A percentile compares a stretch with the other conserved stretches of the same genome.
These are phyloP conservation scores for Gymnoscopelus braueri DNA, from an alignment of 2,797 vertebrate genomes.

Conservation along the genomic window DNA sequence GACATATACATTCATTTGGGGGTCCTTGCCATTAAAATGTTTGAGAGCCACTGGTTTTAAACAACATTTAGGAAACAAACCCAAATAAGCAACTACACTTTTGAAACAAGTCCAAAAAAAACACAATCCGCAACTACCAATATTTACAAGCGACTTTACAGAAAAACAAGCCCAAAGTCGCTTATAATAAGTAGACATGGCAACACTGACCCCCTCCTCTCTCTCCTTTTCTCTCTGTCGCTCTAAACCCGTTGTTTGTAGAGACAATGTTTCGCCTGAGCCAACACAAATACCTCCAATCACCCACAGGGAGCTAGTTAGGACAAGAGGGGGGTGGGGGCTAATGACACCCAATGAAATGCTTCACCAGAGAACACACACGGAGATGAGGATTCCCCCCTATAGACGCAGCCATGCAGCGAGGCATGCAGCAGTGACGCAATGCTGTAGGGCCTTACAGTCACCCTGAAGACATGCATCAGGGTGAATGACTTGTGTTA, in stretches of 20 bases:
- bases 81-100: too few relatives aligned
- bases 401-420: conserved; percentile 1
- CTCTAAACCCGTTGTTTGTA: conserved; percentile 41
- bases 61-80: too few relatives aligned
- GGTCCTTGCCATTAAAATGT: too few relatives aligned
- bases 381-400: conserved; percentile 19
- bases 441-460: too few relatives aligned
- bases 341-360: conserved; percentile 17
- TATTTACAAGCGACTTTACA: too few relatives aligned
- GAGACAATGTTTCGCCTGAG: conserved; percentile 37
- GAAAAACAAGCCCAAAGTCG: too few relatives aligned
- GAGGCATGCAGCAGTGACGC: neutral
- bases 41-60: too few relatives aligned
- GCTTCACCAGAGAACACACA: conserved; percentile 50
- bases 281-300: conserved; percentile 47
- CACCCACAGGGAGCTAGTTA: conserved; percentile 42
- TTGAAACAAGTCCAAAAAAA: too few relatives aligned
- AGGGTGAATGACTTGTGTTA: neutral
- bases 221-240: conserved; percentile 36
- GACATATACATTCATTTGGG: too few relatives aligned
- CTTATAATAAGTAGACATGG: too few relatives aligned
- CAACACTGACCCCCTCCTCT: conserved; percentile 5
- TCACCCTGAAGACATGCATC: neutral
- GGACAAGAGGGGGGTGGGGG: conserved; percentile 22
- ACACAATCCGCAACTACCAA: too few relatives aligned